phyloP scores from a whole-genome alignment of 2,797 vertebrate genomes.

The Phrynocephalus guinanensis region DNA sequence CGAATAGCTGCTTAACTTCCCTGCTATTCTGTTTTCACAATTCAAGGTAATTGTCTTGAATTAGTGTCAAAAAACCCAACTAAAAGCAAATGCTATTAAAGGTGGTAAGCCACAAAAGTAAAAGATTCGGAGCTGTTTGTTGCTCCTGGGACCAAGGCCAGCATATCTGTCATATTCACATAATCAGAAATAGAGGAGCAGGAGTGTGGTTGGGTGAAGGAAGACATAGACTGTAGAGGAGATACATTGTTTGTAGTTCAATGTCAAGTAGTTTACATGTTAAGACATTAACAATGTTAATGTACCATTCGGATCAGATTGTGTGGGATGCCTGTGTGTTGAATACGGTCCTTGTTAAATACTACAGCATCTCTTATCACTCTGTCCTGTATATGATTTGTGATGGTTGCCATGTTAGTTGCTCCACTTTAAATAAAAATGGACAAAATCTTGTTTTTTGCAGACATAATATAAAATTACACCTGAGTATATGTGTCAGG shows the following conservation, averaged over 20 bases:
- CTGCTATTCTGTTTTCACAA: background rate
- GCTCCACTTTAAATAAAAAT: background rate
- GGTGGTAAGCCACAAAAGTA: slow-evolving; percentile 6
- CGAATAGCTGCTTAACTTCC: background rate
- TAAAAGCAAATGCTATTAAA: background rate
- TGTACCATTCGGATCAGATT: too few species aligned
- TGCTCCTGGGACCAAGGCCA: background rate
- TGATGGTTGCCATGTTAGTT: background rate
- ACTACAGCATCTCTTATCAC: background rate
- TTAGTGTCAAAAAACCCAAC: background rate
- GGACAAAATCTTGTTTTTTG: background rate
- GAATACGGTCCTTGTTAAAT: background rate
- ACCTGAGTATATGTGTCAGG: too few species aligned
- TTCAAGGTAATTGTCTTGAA: background rate
- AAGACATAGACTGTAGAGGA: background rate
- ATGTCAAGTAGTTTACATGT: background rate
- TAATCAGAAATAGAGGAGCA: background rate
- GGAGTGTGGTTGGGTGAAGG: background rate
- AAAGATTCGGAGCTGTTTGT: background rate
- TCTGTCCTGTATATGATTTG: background rate
- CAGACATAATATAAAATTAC: too few species aligned
- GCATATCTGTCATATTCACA: too few species aligned
- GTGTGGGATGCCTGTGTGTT: background rate
- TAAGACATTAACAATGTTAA: background rate
- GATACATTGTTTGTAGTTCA: background rate